Base-by-base conservation (phyloP, 2,113 vertebrate genomes). In the Myotis brandtii region DNA sequence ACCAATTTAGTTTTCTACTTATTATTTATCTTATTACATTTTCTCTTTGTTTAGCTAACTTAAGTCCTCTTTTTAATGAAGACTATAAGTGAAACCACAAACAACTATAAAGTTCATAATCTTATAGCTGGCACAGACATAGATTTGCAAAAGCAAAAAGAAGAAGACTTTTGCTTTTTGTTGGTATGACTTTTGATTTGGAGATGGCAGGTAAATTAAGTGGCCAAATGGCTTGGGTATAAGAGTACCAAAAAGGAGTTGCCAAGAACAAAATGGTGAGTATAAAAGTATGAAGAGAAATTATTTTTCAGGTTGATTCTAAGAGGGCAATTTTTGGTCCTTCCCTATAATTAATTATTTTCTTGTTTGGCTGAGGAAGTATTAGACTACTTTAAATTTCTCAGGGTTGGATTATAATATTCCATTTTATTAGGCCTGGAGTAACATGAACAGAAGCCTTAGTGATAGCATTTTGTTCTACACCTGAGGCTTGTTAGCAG, bases 331-430 rank as follows among this genome's bases (percentile, higher is more conserved):
- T 86, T 89, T 64, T 66, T 79, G n/a, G 13, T 12, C 37, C 30
- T 80, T 83, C 6, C 7, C 9, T 82, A 40, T 48, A 86, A 93
- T 93, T 91, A 94, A 89, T 96, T 93, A 95, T 73, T 96, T 87
- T 82, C 46, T 95, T 5, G 3, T 86, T 92, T 95, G 85, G 67
- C 40, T 32, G 43, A 95, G 77, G 88, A 96, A 75, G 79, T 86
- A 84, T n/a, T 6, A 90, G 62, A 72, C 32, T 64, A 66, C 86
- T 21, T 91, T n/a, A 89, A 76, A 82, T 91, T 83, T 86, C 80
- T 37, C 48, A 89, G 70, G 80, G 48, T 30, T 89, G 32, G 37
- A 84, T 91, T 82, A 59, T 7, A 94, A 50, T 80, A 95, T 91
- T 86, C 13, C 37, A 91, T 94, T 93, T 93, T 66, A 94, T 87